A percentile compares a stretch with the other conserved stretches of the same genome.
These are phyloP conservation scores for Tiliqua scincoides DNA, from an alignment of 2,113 vertebrate genomes.

Conservation along the genomic window DNA sequence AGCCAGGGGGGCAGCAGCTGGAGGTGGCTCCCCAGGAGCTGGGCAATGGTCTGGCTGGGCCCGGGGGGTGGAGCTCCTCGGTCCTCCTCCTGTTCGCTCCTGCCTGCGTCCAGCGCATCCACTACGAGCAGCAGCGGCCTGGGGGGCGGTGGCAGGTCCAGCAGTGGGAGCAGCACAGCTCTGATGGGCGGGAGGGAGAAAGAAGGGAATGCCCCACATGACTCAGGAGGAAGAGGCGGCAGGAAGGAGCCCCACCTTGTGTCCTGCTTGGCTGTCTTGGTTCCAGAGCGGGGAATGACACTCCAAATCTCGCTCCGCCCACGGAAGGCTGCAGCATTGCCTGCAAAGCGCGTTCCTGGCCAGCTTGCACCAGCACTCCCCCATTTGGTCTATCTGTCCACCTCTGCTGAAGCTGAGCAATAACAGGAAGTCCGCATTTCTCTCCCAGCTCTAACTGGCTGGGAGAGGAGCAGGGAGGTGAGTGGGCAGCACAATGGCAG, in stretches of 20 bases:
- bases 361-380: no score
- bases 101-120: conserved; percentile 76
- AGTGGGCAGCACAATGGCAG: no score
- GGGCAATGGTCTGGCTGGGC: conserved; percentile 71
- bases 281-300: no score
- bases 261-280: background rate
- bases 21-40: conserved; percentile 75
- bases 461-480: no score
- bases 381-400: no score
- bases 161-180: conserved; percentile 76
- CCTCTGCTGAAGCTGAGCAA: no score
- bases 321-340: no score
- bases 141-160: conserved; percentile 75
- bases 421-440: no score
- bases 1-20: conserved; percentile 82
- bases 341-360: no score
- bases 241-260: accelerated
- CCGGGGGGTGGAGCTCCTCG: background rate
- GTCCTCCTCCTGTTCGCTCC: background rate
- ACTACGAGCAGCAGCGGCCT: conserved; percentile 79
- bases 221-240: no score
- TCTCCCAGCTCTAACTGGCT: no score
- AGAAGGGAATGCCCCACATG: accelerated
- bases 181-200: conserved; percentile 1
- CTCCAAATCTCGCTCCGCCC: no score